Base-by-base conservation (phyloP, 1,140 invertebrate species). In the Palaemon carinicauda region DNA sequence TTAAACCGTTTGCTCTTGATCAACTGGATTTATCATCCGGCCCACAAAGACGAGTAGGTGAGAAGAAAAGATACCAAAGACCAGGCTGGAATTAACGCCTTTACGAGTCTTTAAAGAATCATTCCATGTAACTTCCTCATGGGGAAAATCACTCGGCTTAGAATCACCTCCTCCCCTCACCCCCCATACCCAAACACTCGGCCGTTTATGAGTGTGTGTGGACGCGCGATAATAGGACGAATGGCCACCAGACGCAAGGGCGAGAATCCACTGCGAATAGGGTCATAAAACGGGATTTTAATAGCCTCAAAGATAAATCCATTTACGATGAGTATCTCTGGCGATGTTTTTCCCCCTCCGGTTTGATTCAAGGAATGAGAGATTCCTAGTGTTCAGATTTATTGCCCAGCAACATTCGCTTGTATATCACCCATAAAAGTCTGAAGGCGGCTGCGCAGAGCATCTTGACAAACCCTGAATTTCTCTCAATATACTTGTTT, bases 221-320 rank as follows among this genome's bases (percentile, higher is more conserved):
- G 69, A 7, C 12, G 69, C 21, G 69, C 29, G 15, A 80, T 56
- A 24, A 65, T 15, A 29, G 56, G 9, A n/a, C 60, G 33, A 52
- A 41, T 31, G 24, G 17, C 21, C 54, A 65, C 54, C 54, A 19
- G 9, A 15, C 29, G 56, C 41, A 65, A 80, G 79, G 80, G 29
- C 41, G 80, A 81, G 33, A 81, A 51, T 81, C 80, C 56, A n/a
- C 65, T 21, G 52, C 3, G 41, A 15, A 12, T n/a, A 3, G 15
- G 60, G 33, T 50, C 56, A 29, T 71, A 81, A 81, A 81, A 69
- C 80, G n/a, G 56, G 31, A 81, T 51, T 71, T 81, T 81, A 81
- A 81, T 81, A 81, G 80, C 60, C n/a, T 65, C 51, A 81, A 81
- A 71, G 71, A 71, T 81, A 81, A 81, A 81, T 81, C 80, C 60